Evolutionary conservation across 2,888 invertebrate genomes (phyloP), one percentile per base, ranked within the genome.

Genomic region (Eristalis tenax): DNA sequence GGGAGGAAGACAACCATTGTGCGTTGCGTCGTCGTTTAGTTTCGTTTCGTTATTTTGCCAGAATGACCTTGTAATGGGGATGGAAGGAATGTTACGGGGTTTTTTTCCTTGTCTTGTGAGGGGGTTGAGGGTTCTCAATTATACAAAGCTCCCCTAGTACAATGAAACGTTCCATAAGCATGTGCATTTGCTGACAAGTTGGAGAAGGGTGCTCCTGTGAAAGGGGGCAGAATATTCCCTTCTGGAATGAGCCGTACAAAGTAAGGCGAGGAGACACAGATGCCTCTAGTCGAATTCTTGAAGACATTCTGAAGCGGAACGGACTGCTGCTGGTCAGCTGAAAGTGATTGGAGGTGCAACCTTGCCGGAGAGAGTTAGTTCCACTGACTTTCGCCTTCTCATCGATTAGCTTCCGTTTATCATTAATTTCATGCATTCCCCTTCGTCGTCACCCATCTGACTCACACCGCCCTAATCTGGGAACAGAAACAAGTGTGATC

Each of bases 401-500:
- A 23, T 57, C 22, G 8, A 56, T 56, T 8, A 22, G 57, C 11
- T n/a, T 4, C 4, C 56, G 18, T 6, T 22, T 8, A 18, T n/a
- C 56, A n/a, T n/a, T 8, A 56, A 18, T 56, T 22, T 10, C n/a
- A 56, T 18, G 18, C 28, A 57, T 15, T 28, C 64, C n/a, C 63
- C 26, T 63, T 32, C 32, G 10, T 10, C 32, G 15, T 64, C 26
- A 38, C 23, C 32, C 32, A 32, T 10, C 32, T 1, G 10, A 6
- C 32, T 4, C 32, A 10, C 32, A 57, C 61, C 63, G 66, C 69
- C 69, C 66, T 82, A 75, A 82, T 75, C 78, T 86, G 86, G 40
- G 78, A 86, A 86, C 83, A 57, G 63, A 78, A 83, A 79, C 86
- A 86, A 83, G 83, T 86, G 86, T 70, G 61, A 79, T 61, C 11